Evolutionary conservation across 2,113 vertebrate species (phyloP), one percentile per base, ranked within the genome.

Genomic region (Amblyornis subalaris): DNA sequence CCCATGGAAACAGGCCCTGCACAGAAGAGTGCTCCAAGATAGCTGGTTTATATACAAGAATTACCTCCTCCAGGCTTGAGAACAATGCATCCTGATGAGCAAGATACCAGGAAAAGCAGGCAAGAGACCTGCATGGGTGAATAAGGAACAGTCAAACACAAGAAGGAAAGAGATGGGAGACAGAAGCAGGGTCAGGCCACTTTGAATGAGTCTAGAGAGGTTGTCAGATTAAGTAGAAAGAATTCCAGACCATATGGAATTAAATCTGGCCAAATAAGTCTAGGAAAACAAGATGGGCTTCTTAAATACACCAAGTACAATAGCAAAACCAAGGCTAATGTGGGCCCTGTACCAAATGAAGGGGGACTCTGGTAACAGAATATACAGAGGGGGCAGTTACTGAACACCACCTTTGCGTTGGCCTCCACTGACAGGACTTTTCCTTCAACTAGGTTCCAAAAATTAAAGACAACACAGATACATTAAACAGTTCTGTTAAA

Each of bases 331-430:
- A 74, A 57, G 25, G 12, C 42, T 35, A 42, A 42, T 40, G 42
- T 35, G 35, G 10, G 8, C 10, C 8, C 10, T 48, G 48, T 50
- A 29, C 16, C n/a, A 57, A 42, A 21, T 29, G 35, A 9, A n/a
- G 29, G n/a, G 0, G 15, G 13, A 10, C 23, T 45, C 6, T 28
- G 40, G 4, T 20, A 40, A 24, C 15, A 48, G 24, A n/a, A 57
- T 8, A n/a, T n/a, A 35, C 9, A 65, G 35, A 85, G 38, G 55
- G 23, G 29, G 10, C 28, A 23, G 9, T 55, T 74, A n/a, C 7
- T n/a, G 11, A 62, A 38, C 0, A 0, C 1, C 22, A 45, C 3
- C 19, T n/a, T 48, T 74, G 6, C 50, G n/a, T 7, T 9, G 15
- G 14, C 23, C 29, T n/a, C 65, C 50, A n/a, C 12, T 28, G 14